Evolutionary conservation across 2,888 invertebrate genomes (phyloP), one percentile per base, ranked within the genome.

Genomic region (Timandra comae): DNA sequence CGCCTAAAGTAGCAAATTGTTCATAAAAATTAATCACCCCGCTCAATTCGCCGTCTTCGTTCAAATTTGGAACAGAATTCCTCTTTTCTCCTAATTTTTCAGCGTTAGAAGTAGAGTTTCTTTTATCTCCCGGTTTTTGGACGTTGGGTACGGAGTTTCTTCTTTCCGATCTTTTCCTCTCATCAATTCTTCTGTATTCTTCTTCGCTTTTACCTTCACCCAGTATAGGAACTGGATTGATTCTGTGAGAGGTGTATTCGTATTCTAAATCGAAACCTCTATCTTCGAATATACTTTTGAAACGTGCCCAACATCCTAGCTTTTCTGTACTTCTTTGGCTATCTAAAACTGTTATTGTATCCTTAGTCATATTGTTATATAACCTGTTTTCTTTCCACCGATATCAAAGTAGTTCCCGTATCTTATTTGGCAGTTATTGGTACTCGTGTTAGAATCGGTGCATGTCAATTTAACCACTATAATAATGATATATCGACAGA

Each of bases 251-350:
- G 5, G 50, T 59, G 38, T 74, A 81, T 56, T 85, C 85, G 37
- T 67, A 84, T 35, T 78, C 73, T 40, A 85, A 63, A 61, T 85
- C 84, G 28, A 85, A 85, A 1, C 85, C 85, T 54, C 81, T 60
- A 9, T 71, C 80, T 35, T 84, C 79, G 35, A 85, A 85, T 7
- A 85, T 43, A 29, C 70, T 75, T 50, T 69, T 80, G 36, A 85
- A 76, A 33, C 73, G 70, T 0, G 71, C 56, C 85, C 85, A 85
- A 47, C 85, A 85, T 16, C 80, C 70, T 45, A 63, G 56, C 21
- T 41, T 47, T 6, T 38, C 16, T 16, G 16, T n/a, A n/a, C n/a
- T n/a, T n/a, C n/a, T n/a, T n/a, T n/a, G n/a, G n/a, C n/a, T n/a
- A n/a, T n/a, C n/a, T n/a, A n/a, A n/a, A n/a, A n/a, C n/a, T n/a